Evolutionary conservation across 2,888 invertebrate genomes (phyloP), one percentile per base, ranked within the genome.

Genomic region (Ctenicera cuprea): DNA sequence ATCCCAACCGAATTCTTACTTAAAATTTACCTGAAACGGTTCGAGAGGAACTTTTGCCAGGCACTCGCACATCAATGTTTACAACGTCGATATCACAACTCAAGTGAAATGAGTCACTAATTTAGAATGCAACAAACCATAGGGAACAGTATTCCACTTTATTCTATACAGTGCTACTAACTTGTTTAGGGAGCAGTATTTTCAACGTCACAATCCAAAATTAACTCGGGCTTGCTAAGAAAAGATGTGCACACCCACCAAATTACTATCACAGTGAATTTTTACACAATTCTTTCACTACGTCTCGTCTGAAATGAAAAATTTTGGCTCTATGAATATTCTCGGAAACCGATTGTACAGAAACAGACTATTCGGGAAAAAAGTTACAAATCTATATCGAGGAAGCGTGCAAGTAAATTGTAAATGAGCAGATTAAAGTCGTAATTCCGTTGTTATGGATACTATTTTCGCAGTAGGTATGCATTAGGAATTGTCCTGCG

Each of bases 51-150:
- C 54, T 18, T 12, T 22, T 4, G 22, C 3, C 52, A 26, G 12
- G 4, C 16, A 20, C 48, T 12, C 14, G 16, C 18, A 18, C 12
- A 20, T 11, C 45, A 71, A 48, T 66, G 75, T 75, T 76, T 74
- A 76, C 74, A 64, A 74, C 65, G 52, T 72, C 74, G 65, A 41
- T 78, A 80, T 80, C 79, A 81, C 80, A 81, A 80, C 80, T 80
- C 76, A 77, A 80, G 77, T 79, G 79, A 80, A 80, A 80, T 79
- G 77, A 78, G 77, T 80, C 80, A 80, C 80, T 78, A 79, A 81
- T 80, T 80, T 81, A 80, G 80, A 81, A 80, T 80, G 79, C 80
- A 76, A 77, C 74, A 64, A 67, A 66, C 61, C 75, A 78, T 78
- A 78, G 79, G 79, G 80, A 80, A 76, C 70, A 33, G 18, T 63